phyloP scores from a whole-genome alignment of 2,797 vertebrate species.

The Eutrigla gurnardus region DNA sequence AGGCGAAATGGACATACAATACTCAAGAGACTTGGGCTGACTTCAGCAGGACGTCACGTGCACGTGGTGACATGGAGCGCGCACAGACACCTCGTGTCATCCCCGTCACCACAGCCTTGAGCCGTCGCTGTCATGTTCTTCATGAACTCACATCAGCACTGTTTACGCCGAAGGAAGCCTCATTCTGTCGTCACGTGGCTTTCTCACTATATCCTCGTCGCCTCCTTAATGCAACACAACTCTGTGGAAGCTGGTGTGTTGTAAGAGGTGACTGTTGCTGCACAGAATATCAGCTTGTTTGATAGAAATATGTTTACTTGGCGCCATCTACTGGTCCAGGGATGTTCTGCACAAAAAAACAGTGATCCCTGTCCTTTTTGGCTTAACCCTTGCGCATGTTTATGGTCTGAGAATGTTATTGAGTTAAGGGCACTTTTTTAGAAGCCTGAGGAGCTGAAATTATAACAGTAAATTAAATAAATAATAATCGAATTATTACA shows the following conservation, averaged over 20 bases:
- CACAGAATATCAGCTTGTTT: background rate
- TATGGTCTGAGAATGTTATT: background rate
- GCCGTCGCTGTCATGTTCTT: slow-evolving; percentile 48
- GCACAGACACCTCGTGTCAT: slow-evolving; percentile 19
- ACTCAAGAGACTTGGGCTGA: slow-evolving; percentile 36
- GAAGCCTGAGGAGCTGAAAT: background rate
- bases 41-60: slow-evolving; percentile 49
- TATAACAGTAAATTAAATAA: too few relatives aligned
- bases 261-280: background rate
- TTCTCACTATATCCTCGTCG: slow-evolving; percentile 26
- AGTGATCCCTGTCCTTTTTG: background rate
- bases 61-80: slow-evolving; percentile 21
- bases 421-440: background rate
- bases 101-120: slow-evolving; percentile 41
- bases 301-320: background rate
- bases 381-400: background rate
- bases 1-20: background rate
- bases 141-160: slow-evolving; percentile 39
- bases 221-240: background rate
- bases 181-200: slow-evolving; percentile 21
- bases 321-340: slow-evolving; percentile 58
- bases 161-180: slow-evolving; percentile 31
- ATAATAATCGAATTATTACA: too few relatives aligned
- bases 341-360: background rate
- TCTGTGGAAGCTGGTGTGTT: background rate